Evolutionary conservation across 2,797 vertebrate genomes (phyloP).

Genomic region (Anguilla obscura): DNA sequence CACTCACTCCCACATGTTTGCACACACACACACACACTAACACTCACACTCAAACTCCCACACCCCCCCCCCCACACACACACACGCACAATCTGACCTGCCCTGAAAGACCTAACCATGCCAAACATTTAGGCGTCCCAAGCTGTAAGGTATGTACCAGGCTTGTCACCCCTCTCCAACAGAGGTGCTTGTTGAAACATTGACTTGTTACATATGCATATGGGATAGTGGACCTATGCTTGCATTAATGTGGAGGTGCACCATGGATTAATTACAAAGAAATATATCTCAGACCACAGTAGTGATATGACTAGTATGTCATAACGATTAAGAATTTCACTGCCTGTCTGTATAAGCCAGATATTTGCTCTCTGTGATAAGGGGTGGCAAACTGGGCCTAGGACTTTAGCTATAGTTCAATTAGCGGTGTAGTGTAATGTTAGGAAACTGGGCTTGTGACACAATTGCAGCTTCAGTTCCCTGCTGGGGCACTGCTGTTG

Average conservation of each 20-base stretch:
- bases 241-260: not conserved
- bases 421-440: not conserved
- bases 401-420: not conserved
- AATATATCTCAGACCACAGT: not conserved
- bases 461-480: not conserved
- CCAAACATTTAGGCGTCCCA: not conserved
- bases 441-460: not conserved
- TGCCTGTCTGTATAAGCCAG: not conserved
- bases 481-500: not conserved
- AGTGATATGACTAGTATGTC: not conserved
- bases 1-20: not conserved
- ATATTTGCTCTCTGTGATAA: not conserved
- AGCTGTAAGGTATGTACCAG: too few relatives aligned
- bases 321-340: not conserved
- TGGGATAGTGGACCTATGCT: too few relatives aligned
- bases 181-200: too few relatives aligned
- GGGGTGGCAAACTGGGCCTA: not conserved
- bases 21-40: not conserved
- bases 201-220: too few relatives aligned
- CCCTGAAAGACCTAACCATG: not conserved
- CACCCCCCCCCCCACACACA: not conserved
- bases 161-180: too few relatives aligned
- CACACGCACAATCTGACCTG: not conserved
- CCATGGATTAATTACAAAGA: not conserved
- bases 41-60: too few relatives aligned